phyloP scores from a whole-genome alignment of 1,140 invertebrate genomes.

The Drosophila burlai region DNA sequence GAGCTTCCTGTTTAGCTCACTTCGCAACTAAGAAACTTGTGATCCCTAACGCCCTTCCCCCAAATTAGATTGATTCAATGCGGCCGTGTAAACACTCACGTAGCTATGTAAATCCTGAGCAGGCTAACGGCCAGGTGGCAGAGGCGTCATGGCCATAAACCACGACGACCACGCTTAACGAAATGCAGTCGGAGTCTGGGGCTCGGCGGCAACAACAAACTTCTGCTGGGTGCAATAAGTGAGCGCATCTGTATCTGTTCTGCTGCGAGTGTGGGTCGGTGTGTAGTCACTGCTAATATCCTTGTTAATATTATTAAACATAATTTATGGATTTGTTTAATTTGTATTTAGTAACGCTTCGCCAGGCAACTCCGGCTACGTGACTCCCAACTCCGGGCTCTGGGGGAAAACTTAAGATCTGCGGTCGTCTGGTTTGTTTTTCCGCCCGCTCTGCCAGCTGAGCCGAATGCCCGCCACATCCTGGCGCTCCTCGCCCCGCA shows the following conservation, averaged over 20 bases:
- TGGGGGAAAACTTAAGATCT: constrained; percentile 66
- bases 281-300: constrained; percentile 77
- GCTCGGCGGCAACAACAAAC: constrained; percentile 19
- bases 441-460: constrained; percentile 58
- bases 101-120: constrained; percentile 24
- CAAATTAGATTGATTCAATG: constrained; percentile 14
- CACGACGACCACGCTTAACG: constrained; percentile 28
- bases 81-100: constrained; percentile 45
- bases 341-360: constrained; percentile 84
- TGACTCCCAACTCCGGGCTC: constrained; percentile 49
- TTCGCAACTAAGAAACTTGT: background rate
- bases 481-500: constrained; percentile 24
- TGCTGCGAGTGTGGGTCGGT: constrained; percentile 37
- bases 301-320: constrained; percentile 85
- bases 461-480: constrained; percentile 62
- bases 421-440: constrained; percentile 58
- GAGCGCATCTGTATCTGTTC: constrained; percentile 38
- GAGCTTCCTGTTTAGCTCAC: background rate
- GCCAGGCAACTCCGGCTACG: constrained; percentile 55
- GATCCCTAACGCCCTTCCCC: background rate
- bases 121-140: constrained; percentile 24
- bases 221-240: constrained; percentile 54
- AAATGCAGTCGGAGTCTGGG: constrained; percentile 38
- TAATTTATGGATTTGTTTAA: constrained; percentile 85
- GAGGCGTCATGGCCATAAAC: constrained; percentile 47